These are phyloP conservation scores for Paratrypauchen microcephalus DNA, from an alignment of 2,797 vertebrate species.

Conservation along the genomic window DNA sequence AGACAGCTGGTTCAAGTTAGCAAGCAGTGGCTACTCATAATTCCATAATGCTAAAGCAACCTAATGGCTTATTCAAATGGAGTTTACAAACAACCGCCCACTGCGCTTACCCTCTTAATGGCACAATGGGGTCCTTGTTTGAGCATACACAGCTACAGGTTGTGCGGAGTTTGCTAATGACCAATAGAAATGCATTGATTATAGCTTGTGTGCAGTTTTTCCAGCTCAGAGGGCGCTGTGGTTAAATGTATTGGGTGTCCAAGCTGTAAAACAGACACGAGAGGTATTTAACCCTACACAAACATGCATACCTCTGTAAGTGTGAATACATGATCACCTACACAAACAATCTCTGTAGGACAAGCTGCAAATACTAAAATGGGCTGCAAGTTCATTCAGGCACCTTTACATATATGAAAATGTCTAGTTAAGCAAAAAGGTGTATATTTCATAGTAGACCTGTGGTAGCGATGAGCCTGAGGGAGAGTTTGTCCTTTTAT, in stretches of 20 bases:
- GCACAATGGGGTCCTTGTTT: conserved; percentile 52
- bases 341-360: conserved; percentile 36
- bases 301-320: conserved; percentile 9
- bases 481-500: conserved; percentile 9
- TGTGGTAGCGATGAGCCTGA: background rate
- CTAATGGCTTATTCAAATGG: background rate
- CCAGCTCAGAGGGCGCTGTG: conserved; percentile 31
- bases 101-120: conserved; percentile 19
- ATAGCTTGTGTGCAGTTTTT: conserved; percentile 15
- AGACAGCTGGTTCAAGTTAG: conserved; percentile 54
- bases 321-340: conserved; percentile 26
- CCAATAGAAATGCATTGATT: conserved; percentile 33
- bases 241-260: conserved; percentile 36
- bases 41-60: background rate
- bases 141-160: conserved; percentile 37
- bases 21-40: conserved; percentile 4
- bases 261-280: conserved; percentile 23
- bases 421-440: background rate
- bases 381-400: conserved; percentile 12
- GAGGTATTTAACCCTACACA: conserved; percentile 32
- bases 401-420: background rate
- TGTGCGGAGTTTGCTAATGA: conserved; percentile 54
- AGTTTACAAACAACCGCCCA: background rate
- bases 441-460: background rate
- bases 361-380: conserved; percentile 22